Conservation (phyloP, 2,113 vertebrate species). For the Neotoma lepida region DNA sequence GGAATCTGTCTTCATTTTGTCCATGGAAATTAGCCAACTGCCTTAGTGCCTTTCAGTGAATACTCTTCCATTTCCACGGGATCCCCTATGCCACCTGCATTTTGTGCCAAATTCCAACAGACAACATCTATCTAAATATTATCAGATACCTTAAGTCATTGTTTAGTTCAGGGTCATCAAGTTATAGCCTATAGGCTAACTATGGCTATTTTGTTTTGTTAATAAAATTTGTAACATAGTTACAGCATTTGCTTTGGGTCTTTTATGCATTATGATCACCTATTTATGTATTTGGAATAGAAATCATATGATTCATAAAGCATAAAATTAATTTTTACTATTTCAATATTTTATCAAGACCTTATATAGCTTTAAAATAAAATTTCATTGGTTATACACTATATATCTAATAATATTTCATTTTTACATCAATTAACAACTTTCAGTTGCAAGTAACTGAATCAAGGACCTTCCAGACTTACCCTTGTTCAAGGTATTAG, state of each 20-base stretch:
- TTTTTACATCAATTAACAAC: neutral
- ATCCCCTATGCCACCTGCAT: neutral
- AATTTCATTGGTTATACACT: neutral
- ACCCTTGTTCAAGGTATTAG: neutral
- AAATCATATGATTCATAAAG: neutral
- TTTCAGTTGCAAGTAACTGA: neutral
- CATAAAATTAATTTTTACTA: neutral
- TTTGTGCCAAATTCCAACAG: neutral
- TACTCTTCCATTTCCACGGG: neutral
- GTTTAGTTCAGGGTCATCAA: neutral
- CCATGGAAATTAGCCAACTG: too few relatives aligned
- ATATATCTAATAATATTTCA: neutral
- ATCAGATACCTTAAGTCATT: neutral
- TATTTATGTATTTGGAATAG: neutral
- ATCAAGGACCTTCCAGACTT: neutral
- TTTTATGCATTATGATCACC: neutral
- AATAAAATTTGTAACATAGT: neutral
- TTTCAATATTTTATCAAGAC: neutral
- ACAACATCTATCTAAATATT: neutral
- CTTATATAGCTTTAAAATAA: neutral
- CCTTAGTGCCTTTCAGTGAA: accelerated
- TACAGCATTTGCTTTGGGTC: neutral
- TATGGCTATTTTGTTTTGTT: neutral
- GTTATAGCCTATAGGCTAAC: neutral
- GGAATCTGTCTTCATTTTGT: neutral